A percentile compares a stretch with the other conserved stretches of the same genome.
Evolutionary conservation across 2,888 invertebrate genomes (phyloP).

Genomic region (Polydrusus pterygomalis): DNA sequence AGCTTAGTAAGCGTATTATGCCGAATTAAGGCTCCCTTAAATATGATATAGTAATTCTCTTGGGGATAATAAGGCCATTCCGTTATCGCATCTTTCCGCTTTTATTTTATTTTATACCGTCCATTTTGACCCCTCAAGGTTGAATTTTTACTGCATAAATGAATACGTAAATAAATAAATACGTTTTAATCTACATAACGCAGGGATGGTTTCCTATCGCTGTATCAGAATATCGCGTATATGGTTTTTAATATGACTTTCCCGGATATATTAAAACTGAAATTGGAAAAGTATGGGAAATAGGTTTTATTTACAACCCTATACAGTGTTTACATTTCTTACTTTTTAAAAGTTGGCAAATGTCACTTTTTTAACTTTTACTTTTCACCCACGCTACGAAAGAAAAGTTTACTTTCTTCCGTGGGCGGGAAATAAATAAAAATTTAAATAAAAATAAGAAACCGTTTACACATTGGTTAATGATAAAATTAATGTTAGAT

Average conservation of each 20-base stretch:
- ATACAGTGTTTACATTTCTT: too few species aligned
- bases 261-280: conserved; percentile 13
- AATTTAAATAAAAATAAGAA: too few species aligned
- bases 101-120: conserved; percentile 54
- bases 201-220: conserved; percentile 32
- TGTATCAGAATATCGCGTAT: conserved; percentile 30
- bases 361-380: too few species aligned
- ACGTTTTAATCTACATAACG: conserved; percentile 49
- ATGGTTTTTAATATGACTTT: conserved; percentile 33
- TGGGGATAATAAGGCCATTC: conserved; percentile 54
- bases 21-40: conserved; percentile 56
- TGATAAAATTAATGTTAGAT: too few species aligned
- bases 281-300: neutral
- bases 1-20: conserved; percentile 56
- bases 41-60: conserved; percentile 56
- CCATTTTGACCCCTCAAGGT: conserved; percentile 49
- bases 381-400: too few species aligned
- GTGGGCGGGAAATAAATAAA: too few species aligned
- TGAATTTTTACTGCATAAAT: conserved; percentile 53
- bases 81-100: conserved; percentile 53
- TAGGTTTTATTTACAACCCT: too few species aligned
- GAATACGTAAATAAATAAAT: conserved; percentile 55
- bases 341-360: too few species aligned
- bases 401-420: too few species aligned
- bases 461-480: too few species aligned